Conservation (phyloP, 2,797 vertebrate species). For the Iguana delicatissima region DNA sequence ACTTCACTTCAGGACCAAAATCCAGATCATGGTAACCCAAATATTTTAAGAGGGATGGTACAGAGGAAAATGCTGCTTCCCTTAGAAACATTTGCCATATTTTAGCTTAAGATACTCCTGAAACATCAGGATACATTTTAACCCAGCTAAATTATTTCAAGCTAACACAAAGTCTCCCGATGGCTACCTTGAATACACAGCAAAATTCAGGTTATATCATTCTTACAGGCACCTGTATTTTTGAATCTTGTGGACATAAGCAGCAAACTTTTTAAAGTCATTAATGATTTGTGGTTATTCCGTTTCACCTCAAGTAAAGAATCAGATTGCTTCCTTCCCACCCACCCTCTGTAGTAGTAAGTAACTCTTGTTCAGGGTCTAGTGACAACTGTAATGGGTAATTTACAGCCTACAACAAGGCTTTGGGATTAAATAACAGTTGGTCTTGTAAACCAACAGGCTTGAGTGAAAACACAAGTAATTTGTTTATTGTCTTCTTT, state of each 20-base stretch:
- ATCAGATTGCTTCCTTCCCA: constrained; percentile 46
- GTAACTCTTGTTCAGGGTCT: constrained; percentile 72
- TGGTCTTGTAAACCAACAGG: constrained; percentile 75
- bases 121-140: neutral
- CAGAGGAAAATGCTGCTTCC: neutral
- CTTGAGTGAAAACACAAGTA: constrained; percentile 75
- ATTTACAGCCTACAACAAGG: constrained; percentile 74
- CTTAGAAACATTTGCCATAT: neutral
- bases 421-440: constrained; percentile 76
- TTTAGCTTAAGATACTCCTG: neutral
- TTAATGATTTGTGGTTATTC: constrained; percentile 42
- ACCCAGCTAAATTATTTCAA: neutral
- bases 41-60: constrained; percentile 1
- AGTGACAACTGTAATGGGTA: constrained; percentile 75
- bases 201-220: neutral
- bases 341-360: constrained; percentile 62
- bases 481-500: constrained; percentile 80
- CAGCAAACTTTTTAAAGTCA: constrained; percentile 22
- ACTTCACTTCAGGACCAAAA: neutral
- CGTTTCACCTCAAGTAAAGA: constrained; percentile 63
- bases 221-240: neutral
- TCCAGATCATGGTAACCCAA: neutral
- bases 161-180: neutral
- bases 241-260: neutral
- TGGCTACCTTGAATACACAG: neutral